Evolutionary conservation across 2,797 vertebrate genomes (phyloP).

Genomic region (Eutrigla gurnardus): DNA sequence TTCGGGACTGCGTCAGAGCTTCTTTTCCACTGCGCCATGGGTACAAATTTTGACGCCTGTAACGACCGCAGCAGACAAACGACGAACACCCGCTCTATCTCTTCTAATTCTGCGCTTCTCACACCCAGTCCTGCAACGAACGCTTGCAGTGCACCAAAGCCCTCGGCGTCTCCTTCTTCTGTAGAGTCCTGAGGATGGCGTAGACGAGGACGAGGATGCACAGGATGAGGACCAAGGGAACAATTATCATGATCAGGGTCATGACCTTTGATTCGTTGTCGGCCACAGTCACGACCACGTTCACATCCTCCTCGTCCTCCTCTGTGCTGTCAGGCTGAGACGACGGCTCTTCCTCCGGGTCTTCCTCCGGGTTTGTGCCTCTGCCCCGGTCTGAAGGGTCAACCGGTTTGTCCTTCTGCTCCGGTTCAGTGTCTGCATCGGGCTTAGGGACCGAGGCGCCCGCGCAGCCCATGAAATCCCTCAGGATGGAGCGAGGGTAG

Average conservation of each 20-base stretch:
- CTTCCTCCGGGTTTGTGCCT: conserved; percentile 44
- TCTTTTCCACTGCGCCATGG: conserved; percentile 7
- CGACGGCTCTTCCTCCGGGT: conserved; percentile 27
- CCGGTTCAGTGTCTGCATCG: conserved; percentile 75
- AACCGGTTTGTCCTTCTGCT: conserved; percentile 44
- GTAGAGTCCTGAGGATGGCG: conserved; percentile 91
- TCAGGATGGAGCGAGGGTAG: conserved; percentile 94
- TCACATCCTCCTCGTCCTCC: conserved; percentile 81
- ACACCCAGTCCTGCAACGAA: conserved; percentile 98
- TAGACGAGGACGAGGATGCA: conserved; percentile 91
- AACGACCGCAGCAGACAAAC: conserved; percentile 10
- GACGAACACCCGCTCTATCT: conserved; percentile 11
- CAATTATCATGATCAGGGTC: conserved; percentile 91
- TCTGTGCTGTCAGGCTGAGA: conserved; percentile 28
- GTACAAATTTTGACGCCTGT: conserved; percentile 9
- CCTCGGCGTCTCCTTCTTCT: conserved; percentile 92
- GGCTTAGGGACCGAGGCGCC: conserved; percentile 77
- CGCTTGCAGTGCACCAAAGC: conserved; percentile 97
- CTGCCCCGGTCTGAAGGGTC: conserved; percentile 66
- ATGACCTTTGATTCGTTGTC: conserved; percentile 88
- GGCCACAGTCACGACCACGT: conserved; percentile 90
- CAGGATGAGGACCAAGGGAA: conserved; percentile 92
- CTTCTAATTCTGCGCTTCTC: conserved; percentile 55
- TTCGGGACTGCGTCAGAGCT: conserved; percentile 18
- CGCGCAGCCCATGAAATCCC: conserved; percentile 95